These are phyloP conservation scores for Pristionchus mayeri DNA, from an alignment of 2,888 invertebrate genomes.

Conservation along the genomic window DNA sequence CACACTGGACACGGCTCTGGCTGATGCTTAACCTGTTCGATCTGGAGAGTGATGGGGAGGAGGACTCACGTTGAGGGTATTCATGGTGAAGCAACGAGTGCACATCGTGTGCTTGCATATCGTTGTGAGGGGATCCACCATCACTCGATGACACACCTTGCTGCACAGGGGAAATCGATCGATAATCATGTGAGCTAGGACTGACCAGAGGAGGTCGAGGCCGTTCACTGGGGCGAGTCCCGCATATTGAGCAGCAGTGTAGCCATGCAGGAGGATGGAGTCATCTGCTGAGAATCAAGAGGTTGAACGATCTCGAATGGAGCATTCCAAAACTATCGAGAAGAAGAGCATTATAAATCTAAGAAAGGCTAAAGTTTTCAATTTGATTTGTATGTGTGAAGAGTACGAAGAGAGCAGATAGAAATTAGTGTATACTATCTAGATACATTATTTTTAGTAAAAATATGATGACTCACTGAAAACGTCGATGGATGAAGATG, in stretches of 20 bases:
- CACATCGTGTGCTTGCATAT: slow-evolving; percentile 8
- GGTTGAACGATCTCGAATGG: too few relatives aligned
- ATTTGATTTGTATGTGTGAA: too few relatives aligned
- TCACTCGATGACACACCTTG: neutral
- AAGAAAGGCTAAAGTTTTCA: too few relatives aligned
- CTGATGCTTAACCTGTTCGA: neutral
- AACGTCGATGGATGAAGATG: neutral
- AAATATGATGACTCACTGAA: neutral
- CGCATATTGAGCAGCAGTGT: neutral
- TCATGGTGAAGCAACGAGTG: neutral
- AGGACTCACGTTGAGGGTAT: neutral
- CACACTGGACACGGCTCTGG: neutral
- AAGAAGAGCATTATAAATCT: too few relatives aligned
- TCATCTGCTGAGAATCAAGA: neutral
- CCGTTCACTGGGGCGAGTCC: neutral
- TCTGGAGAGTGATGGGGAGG: neutral
- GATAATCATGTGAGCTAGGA: too few relatives aligned
- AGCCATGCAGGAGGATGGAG: neutral
- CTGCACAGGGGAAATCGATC: neutral
- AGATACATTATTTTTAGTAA: too few relatives aligned
- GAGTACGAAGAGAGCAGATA: too few relatives aligned
- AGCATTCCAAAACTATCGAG: too few relatives aligned
- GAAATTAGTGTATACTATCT: too few relatives aligned
- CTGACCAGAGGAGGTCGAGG: slow-evolving; percentile 2
- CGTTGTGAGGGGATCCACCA: slow-evolving; percentile 9